These are phyloP conservation scores for Spongilla lacustris DNA, from an alignment of 37 sponge, comb jelly and placozoan species.

Conservation along the genomic window DNA sequence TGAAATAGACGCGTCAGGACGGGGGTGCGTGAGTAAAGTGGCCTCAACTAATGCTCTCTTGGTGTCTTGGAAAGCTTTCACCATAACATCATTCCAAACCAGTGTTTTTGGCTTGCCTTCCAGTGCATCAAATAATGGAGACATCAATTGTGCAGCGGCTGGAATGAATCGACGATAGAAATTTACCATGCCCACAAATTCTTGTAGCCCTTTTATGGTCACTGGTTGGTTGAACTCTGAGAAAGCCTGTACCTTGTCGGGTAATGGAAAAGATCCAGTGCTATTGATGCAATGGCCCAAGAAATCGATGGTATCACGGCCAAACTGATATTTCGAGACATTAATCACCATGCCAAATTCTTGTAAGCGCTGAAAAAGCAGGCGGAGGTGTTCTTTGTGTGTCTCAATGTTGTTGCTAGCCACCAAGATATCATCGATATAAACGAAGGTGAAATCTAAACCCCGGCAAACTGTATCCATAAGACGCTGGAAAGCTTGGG, in stretches of 20 bases:
- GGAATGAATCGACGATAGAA: constrained; percentile 34
- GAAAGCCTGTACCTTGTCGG: constrained; percentile 32
- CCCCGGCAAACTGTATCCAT: constrained; percentile 55
- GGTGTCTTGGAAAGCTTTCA: constrained; percentile 29
- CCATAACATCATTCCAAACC: constrained; percentile 15
- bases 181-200: constrained; percentile 41
- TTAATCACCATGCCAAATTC: constrained; percentile 43
- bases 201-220: constrained; percentile 23
- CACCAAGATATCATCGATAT: constrained; percentile 52
- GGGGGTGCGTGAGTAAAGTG: constrained; percentile 17
- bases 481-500: constrained; percentile 56
- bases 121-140: constrained; percentile 33
- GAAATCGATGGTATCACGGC: constrained; percentile 20
- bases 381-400: constrained; percentile 31
- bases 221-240: constrained; percentile 17
- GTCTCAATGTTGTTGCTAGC: constrained; percentile 23
- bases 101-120: constrained; percentile 29
- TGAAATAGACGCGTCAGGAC: constrained; percentile 21
- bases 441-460: constrained; percentile 29
- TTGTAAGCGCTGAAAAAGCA: constrained; percentile 32
- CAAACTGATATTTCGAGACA: constrained; percentile 29
- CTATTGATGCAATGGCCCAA: constrained; percentile 30
- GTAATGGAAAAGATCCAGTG: constrained; percentile 23
- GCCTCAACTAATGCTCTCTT: constrained; percentile 36
- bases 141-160: constrained; percentile 26